Conservation (phyloP, 2,113 vertebrate species). For the Centropristis striata region DNA sequence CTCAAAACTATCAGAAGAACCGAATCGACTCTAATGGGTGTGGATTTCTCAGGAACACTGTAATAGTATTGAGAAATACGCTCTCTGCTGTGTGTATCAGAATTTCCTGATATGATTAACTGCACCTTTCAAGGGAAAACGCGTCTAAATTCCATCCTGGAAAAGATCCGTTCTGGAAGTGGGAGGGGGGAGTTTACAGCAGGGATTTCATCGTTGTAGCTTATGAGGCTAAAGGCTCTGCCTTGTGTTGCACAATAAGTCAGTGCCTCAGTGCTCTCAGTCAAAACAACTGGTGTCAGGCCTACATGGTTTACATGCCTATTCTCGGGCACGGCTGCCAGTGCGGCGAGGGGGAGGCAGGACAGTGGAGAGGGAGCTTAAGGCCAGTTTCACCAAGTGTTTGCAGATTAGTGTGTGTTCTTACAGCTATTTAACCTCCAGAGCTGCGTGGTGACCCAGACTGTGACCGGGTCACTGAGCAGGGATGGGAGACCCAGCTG, state of each 20-base stretch:
- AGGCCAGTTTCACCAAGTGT: slow-evolving; percentile 50
- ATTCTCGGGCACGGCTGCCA: slow-evolving; percentile 52
- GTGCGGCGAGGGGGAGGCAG: slow-evolving; percentile 26
- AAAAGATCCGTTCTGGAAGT: neutral
- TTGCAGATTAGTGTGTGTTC: slow-evolving; percentile 41
- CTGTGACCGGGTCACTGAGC: slow-evolving; percentile 37
- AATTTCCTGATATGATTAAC: slow-evolving; percentile 30
- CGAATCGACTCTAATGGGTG: slow-evolving; percentile 2
- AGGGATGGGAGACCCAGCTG: slow-evolving; percentile 13
- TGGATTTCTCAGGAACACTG: slow-evolving; percentile 14
- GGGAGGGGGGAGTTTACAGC: slow-evolving; percentile 27
- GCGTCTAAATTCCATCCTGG: slow-evolving; percentile 16
- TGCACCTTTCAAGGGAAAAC: slow-evolving; percentile 13
- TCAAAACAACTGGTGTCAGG: slow-evolving; percentile 82
- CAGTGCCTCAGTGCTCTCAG: slow-evolving; percentile 79
- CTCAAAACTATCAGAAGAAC: neutral
- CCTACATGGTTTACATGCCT: slow-evolving; percentile 72
- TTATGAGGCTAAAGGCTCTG: slow-evolving; percentile 23
- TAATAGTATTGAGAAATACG: slow-evolving; percentile 7
- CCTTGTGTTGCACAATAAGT: slow-evolving; percentile 69
- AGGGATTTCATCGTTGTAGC: slow-evolving; percentile 22
- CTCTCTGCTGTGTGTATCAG: neutral
- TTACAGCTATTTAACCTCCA: slow-evolving; percentile 51
- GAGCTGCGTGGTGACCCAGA: slow-evolving; percentile 48
- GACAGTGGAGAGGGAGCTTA: slow-evolving; percentile 28